Conservation (phyloP, 2,888 invertebrate species). For the Papilio demoleus region DNA sequence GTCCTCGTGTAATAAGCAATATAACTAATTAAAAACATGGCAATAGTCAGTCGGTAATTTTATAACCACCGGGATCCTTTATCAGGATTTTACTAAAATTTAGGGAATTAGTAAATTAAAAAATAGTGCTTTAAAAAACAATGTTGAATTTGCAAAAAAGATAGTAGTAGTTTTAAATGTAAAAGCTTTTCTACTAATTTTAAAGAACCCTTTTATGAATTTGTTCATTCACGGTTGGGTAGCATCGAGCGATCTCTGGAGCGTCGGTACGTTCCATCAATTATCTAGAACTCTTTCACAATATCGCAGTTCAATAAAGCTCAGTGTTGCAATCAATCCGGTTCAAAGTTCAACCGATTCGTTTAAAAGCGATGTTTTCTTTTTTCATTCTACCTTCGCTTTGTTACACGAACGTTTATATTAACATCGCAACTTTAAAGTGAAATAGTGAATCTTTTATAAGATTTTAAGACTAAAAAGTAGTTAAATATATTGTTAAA, state of each 20-base stretch:
- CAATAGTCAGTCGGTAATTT: no score
- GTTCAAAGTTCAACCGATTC: conserved; percentile 20
- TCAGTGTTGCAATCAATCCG: conserved; percentile 14
- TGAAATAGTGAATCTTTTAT: not conserved
- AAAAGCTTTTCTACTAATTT: not conserved
- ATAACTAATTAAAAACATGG: not conserved
- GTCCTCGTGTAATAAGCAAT: not conserved
- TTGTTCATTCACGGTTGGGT: not conserved
- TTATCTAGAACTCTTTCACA: conserved; percentile 20
- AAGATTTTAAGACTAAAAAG: no score
- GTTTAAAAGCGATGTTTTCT: conserved; percentile 12
- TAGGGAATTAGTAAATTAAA: no score
- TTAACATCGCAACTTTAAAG: not conserved
- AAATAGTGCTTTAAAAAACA: no score
- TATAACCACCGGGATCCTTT: no score
- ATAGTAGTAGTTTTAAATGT: not conserved
- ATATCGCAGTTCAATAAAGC: conserved; percentile 20
- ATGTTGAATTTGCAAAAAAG: no score
- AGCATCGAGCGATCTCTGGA: not conserved
- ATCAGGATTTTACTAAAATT: not conserved
- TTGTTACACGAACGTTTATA: conserved; percentile 13
- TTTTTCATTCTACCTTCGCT: conserved; percentile 6
- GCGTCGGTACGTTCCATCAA: conserved; percentile 6
- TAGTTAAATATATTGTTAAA: no score
- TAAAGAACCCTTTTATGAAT: not conserved